A percentile compares a stretch with the other conserved stretches of the same genome.
These are phyloP conservation scores for Onychostoma macrolepis DNA, from an alignment of 2,113 vertebrate species.

Conservation along the genomic window DNA sequence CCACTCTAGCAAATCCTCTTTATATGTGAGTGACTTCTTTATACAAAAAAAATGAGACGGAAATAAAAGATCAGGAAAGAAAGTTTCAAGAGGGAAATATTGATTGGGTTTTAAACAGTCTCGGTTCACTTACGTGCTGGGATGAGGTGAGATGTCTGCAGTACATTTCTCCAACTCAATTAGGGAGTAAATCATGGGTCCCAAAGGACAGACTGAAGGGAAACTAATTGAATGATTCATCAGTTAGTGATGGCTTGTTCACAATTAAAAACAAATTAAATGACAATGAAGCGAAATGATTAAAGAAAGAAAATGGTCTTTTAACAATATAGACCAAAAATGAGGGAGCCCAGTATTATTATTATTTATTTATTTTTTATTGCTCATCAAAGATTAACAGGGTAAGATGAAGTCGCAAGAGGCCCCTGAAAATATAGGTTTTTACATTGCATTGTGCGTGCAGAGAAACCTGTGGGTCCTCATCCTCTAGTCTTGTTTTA, in stretches of 20 bases:
- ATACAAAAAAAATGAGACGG: background rate
- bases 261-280: conserved; percentile 50
- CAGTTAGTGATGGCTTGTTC: conserved; percentile 41
- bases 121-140: conserved; percentile 24
- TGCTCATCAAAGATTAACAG: background rate
- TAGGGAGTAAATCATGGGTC: conserved; percentile 35
- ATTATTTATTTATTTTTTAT: background rate
- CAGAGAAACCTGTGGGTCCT: background rate
- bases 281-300: conserved; percentile 43
- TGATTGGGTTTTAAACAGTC: conserved; percentile 18
- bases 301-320: conserved; percentile 40
- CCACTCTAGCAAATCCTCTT: background rate
- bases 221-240: conserved; percentile 49
- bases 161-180: conserved; percentile 25
- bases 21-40: background rate
- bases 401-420: background rate
- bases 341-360: background rate
- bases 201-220: conserved; percentile 26
- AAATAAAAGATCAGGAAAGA: background rate
- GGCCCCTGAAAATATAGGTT: background rate
- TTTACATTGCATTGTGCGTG: background rate
- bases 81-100: conserved; percentile 30
- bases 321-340: conserved; percentile 23
- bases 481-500: background rate
- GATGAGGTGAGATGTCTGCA: conserved; percentile 2